Base-by-base conservation (phyloP, 2,888 invertebrate genomes). In the Chrysolina oricalcia region DNA sequence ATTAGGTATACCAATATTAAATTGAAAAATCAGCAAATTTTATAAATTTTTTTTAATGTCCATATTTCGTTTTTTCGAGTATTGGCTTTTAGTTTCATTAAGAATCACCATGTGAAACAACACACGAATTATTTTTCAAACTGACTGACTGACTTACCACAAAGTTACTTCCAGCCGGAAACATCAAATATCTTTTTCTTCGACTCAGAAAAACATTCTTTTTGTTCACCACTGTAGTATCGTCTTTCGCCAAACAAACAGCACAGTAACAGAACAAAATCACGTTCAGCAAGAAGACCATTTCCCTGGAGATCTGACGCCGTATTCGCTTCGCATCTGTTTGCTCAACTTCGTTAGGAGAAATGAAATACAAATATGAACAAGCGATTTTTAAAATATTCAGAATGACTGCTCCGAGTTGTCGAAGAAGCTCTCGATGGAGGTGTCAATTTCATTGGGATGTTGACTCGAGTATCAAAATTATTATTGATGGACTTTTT, bases 111-210 rank as follows among this genome's bases (percentile, higher is more conserved):
- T 27, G 27, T 27, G 2, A 27, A 27, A 27, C 27, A 27, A 35
- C 35, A 6, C 8, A 0, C 35, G 3, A 3, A 6, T 2, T 3
- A 0, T 35, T 6, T 35, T 8, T 35, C 35, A 35, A 35, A 35
- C 8, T 35, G 35, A 35, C 35, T 8, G 35, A 35, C 8, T 4
- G 65, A 84, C 86, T 83, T 81, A 88, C 87, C 67, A 86, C 85
- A 78, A 88, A 85, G 81, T 87, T 87, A 59, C 90, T 90, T 56
- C 90, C 90, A 81, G 89, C 87, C 40, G 91, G 91, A 86, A 90
- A 91, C 40, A 88, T 84, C 75, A 91, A 85, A 84, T 90, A 90
- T 76, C 91, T 87, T 80, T 89, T 89, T 78, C 88, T 89, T 80
- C 91, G 86, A 15, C 88, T 89, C n/a, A 87, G 69, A 13, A 85